phyloP scores from a whole-genome alignment of 2,113 vertebrate species.

The Chascanopsetta lugubris region DNA sequence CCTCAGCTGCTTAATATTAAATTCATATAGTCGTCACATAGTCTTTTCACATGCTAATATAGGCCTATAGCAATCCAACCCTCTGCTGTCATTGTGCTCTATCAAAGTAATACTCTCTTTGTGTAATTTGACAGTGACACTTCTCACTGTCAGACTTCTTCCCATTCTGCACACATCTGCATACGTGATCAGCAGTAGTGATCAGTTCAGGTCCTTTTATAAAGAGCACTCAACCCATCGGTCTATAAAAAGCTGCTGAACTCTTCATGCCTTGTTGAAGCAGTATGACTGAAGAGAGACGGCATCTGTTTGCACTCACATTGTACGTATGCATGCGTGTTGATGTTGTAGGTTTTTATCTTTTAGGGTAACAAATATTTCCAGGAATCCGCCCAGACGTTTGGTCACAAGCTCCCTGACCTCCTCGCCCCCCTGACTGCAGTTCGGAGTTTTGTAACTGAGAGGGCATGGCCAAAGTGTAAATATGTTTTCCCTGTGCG shows the following conservation, averaged over 20 bases:
- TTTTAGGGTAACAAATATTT: too few relatives aligned
- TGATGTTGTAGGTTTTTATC: too few relatives aligned
- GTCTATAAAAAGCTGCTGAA: background rate
- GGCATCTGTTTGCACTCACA: background rate
- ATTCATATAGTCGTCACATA: slow-evolving; percentile 5
- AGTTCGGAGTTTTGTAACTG: slow-evolving; percentile 12
- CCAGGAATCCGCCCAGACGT: background rate
- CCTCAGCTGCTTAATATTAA: slow-evolving; percentile 1
- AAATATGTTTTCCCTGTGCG: background rate
- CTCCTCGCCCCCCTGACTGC: background rate
- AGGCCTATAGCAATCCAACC: slow-evolving; percentile 4
- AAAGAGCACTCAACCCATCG: background rate
- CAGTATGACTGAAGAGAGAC: background rate
- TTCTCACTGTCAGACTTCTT: slow-evolving; percentile 12
- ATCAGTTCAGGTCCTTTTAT: slow-evolving; percentile 33
- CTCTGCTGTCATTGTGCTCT: slow-evolving; percentile 8
- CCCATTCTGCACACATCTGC: slow-evolving; percentile 21
- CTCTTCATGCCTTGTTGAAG: slow-evolving; percentile 1
- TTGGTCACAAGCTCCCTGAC: background rate
- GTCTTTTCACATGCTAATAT: slow-evolving; percentile 29
- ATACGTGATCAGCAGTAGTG: slow-evolving; percentile 33
- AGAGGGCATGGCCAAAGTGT: background rate
- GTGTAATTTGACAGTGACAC: slow-evolving; percentile 2
- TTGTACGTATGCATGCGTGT: too few relatives aligned
- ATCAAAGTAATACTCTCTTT: background rate